Evolutionary conservation across 2,888 invertebrate genomes (phyloP).

Genomic region (Platynereis dumerilii): DNA sequence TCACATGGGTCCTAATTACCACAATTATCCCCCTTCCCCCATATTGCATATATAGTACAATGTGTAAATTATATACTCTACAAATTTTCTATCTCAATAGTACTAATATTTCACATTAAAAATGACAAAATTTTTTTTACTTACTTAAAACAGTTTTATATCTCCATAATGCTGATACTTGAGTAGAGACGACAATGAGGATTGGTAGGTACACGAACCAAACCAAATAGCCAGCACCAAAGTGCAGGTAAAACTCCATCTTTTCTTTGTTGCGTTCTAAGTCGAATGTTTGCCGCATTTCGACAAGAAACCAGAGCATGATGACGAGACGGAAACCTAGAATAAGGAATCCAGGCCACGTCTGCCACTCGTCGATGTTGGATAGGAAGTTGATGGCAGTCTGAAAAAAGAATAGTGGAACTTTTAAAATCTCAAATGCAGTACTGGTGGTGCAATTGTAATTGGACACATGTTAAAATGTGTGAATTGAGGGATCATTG

Average conservation of each 20-base stretch:
- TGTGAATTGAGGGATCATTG: too few relatives aligned
- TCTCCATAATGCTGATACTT: conserved; percentile 93
- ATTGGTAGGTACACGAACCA: conserved; percentile 98
- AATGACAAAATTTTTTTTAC: too few relatives aligned
- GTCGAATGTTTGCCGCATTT: conserved; percentile 77
- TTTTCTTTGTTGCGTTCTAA: conserved; percentile 81
- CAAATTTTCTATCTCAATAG: too few relatives aligned
- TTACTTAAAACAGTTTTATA: conserved; percentile 90
- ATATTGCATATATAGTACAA: too few relatives aligned
- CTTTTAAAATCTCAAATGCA: too few relatives aligned
- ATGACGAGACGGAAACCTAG: conserved; percentile 83
- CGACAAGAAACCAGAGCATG: conserved; percentile 86
- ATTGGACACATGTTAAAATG: too few relatives aligned
- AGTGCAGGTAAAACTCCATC: conserved; percentile 91
- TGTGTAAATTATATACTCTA: too few relatives aligned
- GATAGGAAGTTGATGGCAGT: conserved; percentile 95
- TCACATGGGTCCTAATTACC: too few relatives aligned
- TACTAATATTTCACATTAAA: too few relatives aligned
- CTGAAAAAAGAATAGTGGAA: conserved; percentile 69
- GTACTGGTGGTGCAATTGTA: too few relatives aligned
- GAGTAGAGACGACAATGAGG: conserved; percentile 88
- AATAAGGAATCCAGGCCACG: conserved; percentile 96
- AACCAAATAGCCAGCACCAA: conserved; percentile 95
- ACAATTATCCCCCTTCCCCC: too few relatives aligned
- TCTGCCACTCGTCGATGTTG: conserved; percentile 96